phyloP scores from a whole-genome alignment of 2,888 invertebrate species.

The Bombylius major region DNA sequence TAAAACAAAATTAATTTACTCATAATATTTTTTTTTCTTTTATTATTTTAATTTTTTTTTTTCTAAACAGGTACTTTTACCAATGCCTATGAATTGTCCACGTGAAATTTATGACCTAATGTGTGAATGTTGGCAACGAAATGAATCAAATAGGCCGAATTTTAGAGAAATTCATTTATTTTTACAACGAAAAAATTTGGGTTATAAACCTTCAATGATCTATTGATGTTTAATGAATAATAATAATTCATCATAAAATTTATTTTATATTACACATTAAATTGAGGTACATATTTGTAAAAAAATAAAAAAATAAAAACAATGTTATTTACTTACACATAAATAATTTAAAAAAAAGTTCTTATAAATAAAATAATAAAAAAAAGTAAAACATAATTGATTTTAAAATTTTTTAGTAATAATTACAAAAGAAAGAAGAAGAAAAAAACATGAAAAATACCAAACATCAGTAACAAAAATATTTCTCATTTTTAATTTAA shows the following conservation, averaged over 20 bases:
- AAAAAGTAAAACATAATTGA: no score
- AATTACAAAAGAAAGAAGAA: no score
- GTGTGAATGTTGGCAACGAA: slow-evolving; percentile 76
- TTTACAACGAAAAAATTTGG: slow-evolving; percentile 63
- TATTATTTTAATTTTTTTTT: background rate
- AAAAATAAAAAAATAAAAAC: background rate
- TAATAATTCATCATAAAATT: background rate
- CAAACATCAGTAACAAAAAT: no score
- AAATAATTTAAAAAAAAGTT: background rate
- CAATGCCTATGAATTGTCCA: slow-evolving; percentile 63
- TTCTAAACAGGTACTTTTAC: slow-evolving; percentile 41
- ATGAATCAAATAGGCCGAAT: slow-evolving; percentile 61
- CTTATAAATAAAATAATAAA: no score
- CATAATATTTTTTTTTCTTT: no score
- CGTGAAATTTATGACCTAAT: slow-evolving; percentile 77
- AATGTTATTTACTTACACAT: background rate
- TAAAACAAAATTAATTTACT: no score
- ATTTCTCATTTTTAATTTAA: no score
- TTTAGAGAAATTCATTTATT: slow-evolving; percentile 79
- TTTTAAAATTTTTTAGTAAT: no score
- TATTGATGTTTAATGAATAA: slow-evolving; percentile 3
- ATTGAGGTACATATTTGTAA: no score
- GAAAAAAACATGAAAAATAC: no score
- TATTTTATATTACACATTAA: no score
- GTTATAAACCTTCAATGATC: slow-evolving; percentile 30